These are phyloP conservation scores for Hypotaenidia philippensis DNA, from an alignment of 2,797 vertebrate genomes.

Conservation along the genomic window DNA sequence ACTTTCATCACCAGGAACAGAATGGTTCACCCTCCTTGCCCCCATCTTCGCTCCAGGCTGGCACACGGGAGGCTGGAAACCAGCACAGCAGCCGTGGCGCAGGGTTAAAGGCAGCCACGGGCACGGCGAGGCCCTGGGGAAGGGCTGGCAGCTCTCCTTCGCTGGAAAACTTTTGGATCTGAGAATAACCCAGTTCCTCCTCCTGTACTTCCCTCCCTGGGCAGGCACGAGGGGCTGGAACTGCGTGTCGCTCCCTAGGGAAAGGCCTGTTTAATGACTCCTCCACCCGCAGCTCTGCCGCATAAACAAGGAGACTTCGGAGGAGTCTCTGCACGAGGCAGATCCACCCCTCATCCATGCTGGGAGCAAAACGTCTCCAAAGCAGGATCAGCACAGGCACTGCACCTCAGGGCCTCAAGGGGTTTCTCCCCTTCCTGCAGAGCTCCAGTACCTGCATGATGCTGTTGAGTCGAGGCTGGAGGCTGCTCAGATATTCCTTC, in stretches of 20 bases:
- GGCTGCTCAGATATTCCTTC: slow-evolving; percentile 94
- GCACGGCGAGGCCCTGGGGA: fast-evolving
- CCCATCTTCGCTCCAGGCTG: fast-evolving
- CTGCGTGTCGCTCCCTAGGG: not conserved
- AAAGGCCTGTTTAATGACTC: not conserved
- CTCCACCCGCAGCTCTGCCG: not conserved
- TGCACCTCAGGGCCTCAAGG: not conserved
- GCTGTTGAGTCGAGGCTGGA: slow-evolving; percentile 95
- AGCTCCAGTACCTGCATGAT: slow-evolving; percentile 92
- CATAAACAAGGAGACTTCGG: not conserved
- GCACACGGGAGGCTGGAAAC: fast-evolving
- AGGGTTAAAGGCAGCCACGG: not conserved
- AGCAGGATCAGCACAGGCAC: not conserved
- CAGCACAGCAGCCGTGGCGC: fast-evolving
- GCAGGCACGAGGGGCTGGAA: not conserved
- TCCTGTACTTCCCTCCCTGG: not conserved
- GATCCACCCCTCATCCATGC: fast-evolving
- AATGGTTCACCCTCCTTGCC: fast-evolving
- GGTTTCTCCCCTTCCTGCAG: not conserved
- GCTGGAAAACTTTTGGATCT: not conserved
- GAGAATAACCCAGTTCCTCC: slow-evolving; percentile 53
- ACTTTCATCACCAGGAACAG: not conserved
- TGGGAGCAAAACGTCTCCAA: fast-evolving
- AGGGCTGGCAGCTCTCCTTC: not conserved
- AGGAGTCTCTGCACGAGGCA: fast-evolving